These are phyloP conservation scores for Cephalopholis sonnerati DNA, from an alignment of 2,113 vertebrate species.

Conservation along the genomic window DNA sequence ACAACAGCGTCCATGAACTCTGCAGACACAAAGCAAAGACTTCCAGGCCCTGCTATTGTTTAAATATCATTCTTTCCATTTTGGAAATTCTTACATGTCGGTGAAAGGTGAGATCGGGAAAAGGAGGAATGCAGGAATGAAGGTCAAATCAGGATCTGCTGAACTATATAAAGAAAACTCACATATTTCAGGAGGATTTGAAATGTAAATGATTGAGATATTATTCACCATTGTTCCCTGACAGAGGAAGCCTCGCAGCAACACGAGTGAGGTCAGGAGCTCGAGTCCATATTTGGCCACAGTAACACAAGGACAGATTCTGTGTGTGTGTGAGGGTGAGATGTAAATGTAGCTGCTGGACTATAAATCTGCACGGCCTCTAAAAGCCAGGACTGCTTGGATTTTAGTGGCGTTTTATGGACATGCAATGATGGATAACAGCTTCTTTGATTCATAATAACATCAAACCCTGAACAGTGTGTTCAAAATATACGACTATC, in stretches of 20 bases:
- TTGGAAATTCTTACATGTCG: neutral
- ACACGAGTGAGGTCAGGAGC: constrained; percentile 36
- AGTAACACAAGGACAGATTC: constrained; percentile 19
- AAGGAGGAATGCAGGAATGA: neutral
- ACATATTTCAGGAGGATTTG: neutral
- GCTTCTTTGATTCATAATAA: neutral
- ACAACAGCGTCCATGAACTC: constrained; percentile 8
- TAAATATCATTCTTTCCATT: constrained; percentile 40
- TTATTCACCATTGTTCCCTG: constrained; percentile 24
- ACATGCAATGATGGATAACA: neutral
- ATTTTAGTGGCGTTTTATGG: neutral
- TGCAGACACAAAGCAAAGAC: constrained; percentile 24
- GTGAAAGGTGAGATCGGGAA: neutral
- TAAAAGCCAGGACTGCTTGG: neutral
- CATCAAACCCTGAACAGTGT: neutral
- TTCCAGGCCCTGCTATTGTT: constrained; percentile 24
- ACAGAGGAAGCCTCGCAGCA: neutral
- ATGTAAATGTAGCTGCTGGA: neutral
- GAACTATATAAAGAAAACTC: neutral
- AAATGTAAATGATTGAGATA: constrained; percentile 13
- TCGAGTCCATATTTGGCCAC: constrained; percentile 54
- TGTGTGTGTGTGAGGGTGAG: constrained; percentile 32
- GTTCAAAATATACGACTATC: neutral
- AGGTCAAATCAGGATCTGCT: constrained; percentile 3
- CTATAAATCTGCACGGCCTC: constrained; percentile 30